phyloP scores from a whole-genome alignment of 2,888 invertebrate genomes.

The Cerastis rubricosa region DNA sequence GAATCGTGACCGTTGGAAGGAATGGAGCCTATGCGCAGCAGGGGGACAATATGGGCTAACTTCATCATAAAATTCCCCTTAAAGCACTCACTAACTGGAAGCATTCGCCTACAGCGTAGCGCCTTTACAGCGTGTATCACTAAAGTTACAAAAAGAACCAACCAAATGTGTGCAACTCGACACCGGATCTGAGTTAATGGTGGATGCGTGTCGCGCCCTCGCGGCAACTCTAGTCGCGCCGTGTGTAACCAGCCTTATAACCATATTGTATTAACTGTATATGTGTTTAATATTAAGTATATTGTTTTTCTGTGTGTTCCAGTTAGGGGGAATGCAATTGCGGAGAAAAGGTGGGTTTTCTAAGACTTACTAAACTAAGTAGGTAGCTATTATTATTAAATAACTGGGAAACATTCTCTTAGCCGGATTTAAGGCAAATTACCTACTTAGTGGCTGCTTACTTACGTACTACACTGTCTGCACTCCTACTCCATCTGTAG shows the following conservation, averaged over 20 bases:
- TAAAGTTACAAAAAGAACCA: conserved; percentile 49
- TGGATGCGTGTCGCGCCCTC: conserved; percentile 75
- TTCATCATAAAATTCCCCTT: too few relatives aligned
- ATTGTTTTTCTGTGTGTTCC: conserved; percentile 40
- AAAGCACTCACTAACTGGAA: background rate
- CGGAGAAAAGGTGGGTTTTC: background rate
- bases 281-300: conserved; percentile 49
- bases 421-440: background rate
- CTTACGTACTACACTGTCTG: background rate
- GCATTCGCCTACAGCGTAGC: background rate
- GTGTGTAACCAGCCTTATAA: conserved; percentile 52
- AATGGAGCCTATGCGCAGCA: too few relatives aligned
- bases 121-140: background rate
- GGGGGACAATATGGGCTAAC: too few relatives aligned
- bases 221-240: conserved; percentile 49
- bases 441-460: background rate
- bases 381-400: too few relatives aligned
- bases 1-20: too few relatives aligned
- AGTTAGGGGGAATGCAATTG: conserved; percentile 11
- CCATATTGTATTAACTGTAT: conserved; percentile 52
- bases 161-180: conserved; percentile 69
- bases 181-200: conserved; percentile 81
- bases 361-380: background rate
- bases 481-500: background rate
- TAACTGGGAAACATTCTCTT: background rate